These are phyloP conservation scores for Osmerus eperlanus DNA, from an alignment of 2,113 vertebrate genomes.

Conservation along the genomic window DNA sequence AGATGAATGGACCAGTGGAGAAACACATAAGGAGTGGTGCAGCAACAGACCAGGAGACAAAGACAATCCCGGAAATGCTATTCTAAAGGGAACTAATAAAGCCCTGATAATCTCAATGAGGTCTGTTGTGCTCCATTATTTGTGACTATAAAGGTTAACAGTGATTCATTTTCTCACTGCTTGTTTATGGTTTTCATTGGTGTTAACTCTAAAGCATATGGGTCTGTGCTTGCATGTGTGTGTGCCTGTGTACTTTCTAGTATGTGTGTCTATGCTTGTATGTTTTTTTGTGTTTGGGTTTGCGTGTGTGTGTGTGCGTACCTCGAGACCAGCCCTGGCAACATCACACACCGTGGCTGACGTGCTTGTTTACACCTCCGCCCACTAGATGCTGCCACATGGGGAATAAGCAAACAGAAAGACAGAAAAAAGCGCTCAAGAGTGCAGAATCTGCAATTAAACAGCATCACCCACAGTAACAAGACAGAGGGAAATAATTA, in stretches of 20 bases:
- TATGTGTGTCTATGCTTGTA: background rate
- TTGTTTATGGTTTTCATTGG: conserved; percentile 2
- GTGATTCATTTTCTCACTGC: background rate
- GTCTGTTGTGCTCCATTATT: background rate
- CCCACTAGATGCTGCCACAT: background rate
- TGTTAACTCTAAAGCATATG: conserved; percentile 19
- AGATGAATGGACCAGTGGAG: background rate
- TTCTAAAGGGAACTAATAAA: background rate
- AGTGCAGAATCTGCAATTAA: background rate
- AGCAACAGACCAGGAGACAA: background rate
- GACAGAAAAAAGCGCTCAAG: background rate
- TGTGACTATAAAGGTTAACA: background rate
- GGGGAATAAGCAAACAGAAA: background rate
- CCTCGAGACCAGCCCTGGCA: conserved; percentile 2
- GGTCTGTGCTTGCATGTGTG: conserved; percentile 10
- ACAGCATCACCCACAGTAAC: background rate
- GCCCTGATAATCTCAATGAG: background rate
- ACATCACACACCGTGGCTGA: conserved; percentile 2
- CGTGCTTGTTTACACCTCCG: conserved; percentile 8
- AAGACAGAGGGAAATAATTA: background rate
- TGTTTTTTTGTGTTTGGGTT: conserved; percentile 4
- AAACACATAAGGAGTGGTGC: background rate
- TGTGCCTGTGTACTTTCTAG: background rate
- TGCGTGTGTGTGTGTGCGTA: background rate
- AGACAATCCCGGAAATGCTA: conserved; percentile 14